Percentiles rank a stretch among this genome's conserved stretches.
Conservation (phyloP, 2,888 invertebrate species). For the Perizoma flavofasciatum region DNA sequence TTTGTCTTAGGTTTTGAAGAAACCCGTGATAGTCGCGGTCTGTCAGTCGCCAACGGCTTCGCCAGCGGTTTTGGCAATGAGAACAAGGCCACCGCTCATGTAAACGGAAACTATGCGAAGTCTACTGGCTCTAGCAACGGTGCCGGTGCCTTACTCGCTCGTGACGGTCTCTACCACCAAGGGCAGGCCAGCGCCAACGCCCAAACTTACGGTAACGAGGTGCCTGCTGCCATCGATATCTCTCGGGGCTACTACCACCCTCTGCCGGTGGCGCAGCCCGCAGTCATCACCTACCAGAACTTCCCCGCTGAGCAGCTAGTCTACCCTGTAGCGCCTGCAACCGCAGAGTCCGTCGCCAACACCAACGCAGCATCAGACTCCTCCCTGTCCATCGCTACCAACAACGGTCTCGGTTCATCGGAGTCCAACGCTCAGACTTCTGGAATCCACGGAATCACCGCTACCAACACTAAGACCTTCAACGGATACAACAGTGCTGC, state of each 20-base stretch:
- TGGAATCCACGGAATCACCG: slow-evolving; percentile 55
- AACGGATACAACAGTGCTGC: slow-evolving; percentile 58
- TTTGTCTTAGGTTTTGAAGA: slow-evolving; percentile 52
- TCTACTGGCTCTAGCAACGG: slow-evolving; percentile 53
- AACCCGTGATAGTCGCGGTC: slow-evolving; percentile 68
- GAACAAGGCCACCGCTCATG: slow-evolving; percentile 59
- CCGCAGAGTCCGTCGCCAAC: slow-evolving; percentile 61
- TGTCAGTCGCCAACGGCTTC: slow-evolving; percentile 59
- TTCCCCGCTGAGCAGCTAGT: slow-evolving; percentile 43
- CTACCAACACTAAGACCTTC: slow-evolving; percentile 59
- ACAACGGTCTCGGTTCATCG: slow-evolving; percentile 58
- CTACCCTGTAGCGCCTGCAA: slow-evolving; percentile 43
- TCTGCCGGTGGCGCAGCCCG: slow-evolving; percentile 63
- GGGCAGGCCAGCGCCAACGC: slow-evolving; percentile 58
- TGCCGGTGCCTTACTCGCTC: slow-evolving; percentile 44
- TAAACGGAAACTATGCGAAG: slow-evolving; percentile 50
- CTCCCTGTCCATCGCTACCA: slow-evolving; percentile 55
- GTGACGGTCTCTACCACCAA: slow-evolving; percentile 51
- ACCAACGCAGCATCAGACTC: slow-evolving; percentile 56
- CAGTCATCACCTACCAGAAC: slow-evolving; percentile 68
- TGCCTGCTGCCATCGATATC: slow-evolving; percentile 27
- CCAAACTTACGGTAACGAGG: slow-evolving; percentile 48
- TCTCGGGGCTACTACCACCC: slow-evolving; percentile 57
- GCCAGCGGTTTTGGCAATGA: slow-evolving; percentile 51
- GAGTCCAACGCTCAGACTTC: slow-evolving; percentile 61